Evolutionary conservation across 2,888 invertebrate species (phyloP).

Genomic region (Archips xylosteana): DNA sequence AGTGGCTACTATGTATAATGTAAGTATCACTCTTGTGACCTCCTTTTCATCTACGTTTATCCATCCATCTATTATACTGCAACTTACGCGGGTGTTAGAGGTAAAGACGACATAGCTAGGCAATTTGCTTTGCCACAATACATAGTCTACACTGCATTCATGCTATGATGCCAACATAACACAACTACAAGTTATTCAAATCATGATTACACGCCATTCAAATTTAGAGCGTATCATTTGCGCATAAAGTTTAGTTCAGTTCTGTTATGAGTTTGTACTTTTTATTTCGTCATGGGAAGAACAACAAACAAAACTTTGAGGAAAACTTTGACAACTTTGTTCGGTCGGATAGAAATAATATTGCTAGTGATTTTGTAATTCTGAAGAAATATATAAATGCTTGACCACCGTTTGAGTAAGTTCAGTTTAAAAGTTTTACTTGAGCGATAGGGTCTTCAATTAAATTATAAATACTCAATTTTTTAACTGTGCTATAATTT

Average conservation of each 20-base stretch:
- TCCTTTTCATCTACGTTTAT: too few relatives aligned
- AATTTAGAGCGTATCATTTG: background rate
- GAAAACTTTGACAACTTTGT: background rate
- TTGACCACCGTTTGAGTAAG: background rate
- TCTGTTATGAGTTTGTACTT: background rate
- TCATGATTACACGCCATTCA: too few relatives aligned
- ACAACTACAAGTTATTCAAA: background rate
- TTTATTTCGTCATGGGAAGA: background rate
- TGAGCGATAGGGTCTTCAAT: background rate
- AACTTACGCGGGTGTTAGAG: too few relatives aligned
- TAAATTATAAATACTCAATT: too few relatives aligned
- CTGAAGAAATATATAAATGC: background rate
- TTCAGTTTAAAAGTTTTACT: background rate
- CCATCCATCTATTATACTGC: too few relatives aligned
- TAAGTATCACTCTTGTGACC: too few relatives aligned
- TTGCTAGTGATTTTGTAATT: background rate
- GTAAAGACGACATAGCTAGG: too few relatives aligned
- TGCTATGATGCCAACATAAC: conserved; percentile 2
- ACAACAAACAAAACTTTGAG: background rate
- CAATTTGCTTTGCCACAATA: too few relatives aligned
- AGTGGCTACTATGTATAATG: too few relatives aligned
- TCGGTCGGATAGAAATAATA: background rate
- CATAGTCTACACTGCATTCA: background rate
- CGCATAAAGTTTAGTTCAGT: background rate
- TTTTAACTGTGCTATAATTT: too few relatives aligned